Percentiles rank a stretch among this genome's conserved stretches.
Conservation (phyloP, 2,888 invertebrate species). For the Ennomos quercinarius region DNA sequence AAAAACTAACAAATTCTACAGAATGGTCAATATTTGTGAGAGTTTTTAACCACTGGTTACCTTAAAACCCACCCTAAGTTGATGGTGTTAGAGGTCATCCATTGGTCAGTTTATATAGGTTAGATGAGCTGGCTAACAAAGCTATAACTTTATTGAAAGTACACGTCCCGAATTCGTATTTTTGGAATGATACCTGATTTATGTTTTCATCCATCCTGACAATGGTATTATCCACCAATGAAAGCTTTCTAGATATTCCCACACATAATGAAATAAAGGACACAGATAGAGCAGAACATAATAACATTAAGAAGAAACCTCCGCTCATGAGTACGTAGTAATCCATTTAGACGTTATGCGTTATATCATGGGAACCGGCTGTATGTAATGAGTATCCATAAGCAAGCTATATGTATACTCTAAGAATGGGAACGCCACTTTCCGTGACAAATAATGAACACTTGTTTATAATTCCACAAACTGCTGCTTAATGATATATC, state of each 20-base stretch:
- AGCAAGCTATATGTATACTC: too few species aligned
- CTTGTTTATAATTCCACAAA: constrained; percentile 40
- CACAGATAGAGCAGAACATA: constrained; percentile 38
- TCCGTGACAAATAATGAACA: constrained; percentile 48
- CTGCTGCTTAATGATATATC: constrained; percentile 27
- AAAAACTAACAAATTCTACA: too few species aligned
- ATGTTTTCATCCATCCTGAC: neutral
- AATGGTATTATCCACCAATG: constrained; percentile 10
- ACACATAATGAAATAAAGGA: constrained; percentile 43
- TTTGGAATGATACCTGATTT: neutral
- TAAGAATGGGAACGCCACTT: constrained; percentile 43
- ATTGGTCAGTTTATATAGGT: too few species aligned
- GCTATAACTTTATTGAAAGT: too few species aligned
- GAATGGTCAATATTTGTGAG: too few species aligned
- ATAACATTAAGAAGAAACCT: constrained; percentile 37
- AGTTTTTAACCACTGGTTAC: too few species aligned
- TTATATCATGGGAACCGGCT: constrained; percentile 50
- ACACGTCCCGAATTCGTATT: neutral
- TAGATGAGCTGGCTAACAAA: too few species aligned
- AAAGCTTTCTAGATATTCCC: constrained; percentile 36
- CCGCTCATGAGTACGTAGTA: constrained; percentile 22
- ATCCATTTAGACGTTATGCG: constrained; percentile 35
- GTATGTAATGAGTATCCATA: constrained; percentile 29
- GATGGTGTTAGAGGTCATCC: too few species aligned
- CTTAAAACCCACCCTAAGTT: too few species aligned